Base-by-base conservation (phyloP, 2,113 vertebrate genomes). In the human region DNA sequence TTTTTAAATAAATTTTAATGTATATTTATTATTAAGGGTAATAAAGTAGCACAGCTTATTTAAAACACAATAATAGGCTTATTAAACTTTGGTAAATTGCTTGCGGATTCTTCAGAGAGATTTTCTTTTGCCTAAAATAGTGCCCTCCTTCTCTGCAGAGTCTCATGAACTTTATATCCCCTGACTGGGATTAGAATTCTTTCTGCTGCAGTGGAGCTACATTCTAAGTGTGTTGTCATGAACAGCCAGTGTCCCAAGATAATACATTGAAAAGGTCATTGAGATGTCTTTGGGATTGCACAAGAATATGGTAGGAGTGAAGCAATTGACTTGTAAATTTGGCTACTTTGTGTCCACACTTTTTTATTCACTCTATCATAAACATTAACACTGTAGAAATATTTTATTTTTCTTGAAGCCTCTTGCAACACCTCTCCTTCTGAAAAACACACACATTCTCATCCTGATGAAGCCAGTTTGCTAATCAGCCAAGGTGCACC, bases 401-500 rank as follows among this genome's bases (percentile, higher is more conserved):
- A 84, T 98, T 97, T 93, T 98, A 93, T 86, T 97, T 91, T 76
- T 72, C 30, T 84, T 72, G 8, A 6, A 73, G 16, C 4, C 1
- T 79, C 55, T 78, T 94, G 6, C 2, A 78, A 25, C 0, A 64
- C 3, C 57, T 92, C 27, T 70, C 17, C 43, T 83, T 5, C 22
- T 43, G 48, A 94, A 90, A 88, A 35, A 20, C 22, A 81, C 10
- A 78, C 50, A 25, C 11, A 35, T 88, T 82, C 89, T 97, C 72
- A 83, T 98, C 91, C 93, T 97, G 96, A 98, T 98, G 98, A 98
- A 97, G 78, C 88, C 93, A 72, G 23, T 85, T 98, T 97, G 96
- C 97, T 98, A 98, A 99, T 99, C 98, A 99, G 93, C 95, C 97
- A 98, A 95, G 73, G 88, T 95, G 75, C 98, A 98, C 85, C 92